Percentiles rank a stretch among this genome's conserved stretches.
phyloP scores from a whole-genome alignment of 2,797 vertebrate species.

The Acrocephalus scirpaceus region DNA sequence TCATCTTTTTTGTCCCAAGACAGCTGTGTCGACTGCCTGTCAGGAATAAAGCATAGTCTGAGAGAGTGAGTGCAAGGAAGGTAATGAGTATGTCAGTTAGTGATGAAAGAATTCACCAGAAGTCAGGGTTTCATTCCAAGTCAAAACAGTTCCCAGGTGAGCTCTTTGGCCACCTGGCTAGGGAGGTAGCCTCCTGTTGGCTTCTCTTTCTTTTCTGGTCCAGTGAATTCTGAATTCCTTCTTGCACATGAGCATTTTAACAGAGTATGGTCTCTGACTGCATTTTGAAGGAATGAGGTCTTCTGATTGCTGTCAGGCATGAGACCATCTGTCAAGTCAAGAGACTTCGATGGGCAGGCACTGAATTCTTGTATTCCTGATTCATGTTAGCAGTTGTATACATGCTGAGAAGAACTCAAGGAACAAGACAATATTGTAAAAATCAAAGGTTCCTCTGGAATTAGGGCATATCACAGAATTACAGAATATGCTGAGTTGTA shows the following conservation, averaged over 20 bases:
- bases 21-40: background rate
- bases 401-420: background rate
- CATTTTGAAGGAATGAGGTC: background rate
- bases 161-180: background rate
- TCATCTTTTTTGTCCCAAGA: background rate
- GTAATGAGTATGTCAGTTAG: background rate
- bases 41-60: background rate
- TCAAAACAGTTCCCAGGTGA: background rate
- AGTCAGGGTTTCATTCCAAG: background rate
- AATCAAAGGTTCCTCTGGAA: background rate
- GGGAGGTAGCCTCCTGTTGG: background rate
- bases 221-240: background rate
- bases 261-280: background rate
- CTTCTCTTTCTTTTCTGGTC: background rate
- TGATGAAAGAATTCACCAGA: background rate
- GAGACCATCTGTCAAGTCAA: background rate
- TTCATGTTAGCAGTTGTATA: background rate
- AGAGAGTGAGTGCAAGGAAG: background rate
- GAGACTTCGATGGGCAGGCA: background rate
- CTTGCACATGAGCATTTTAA: background rate
- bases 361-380: background rate
- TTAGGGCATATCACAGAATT: background rate
- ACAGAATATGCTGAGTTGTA: background rate
- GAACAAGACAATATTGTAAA: background rate
- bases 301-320: background rate